A percentile compares a stretch with the other conserved stretches of the same genome.
phyloP scores from a whole-genome alignment of 2,113 vertebrate genomes.

The Gymnobelideus leadbeateri region DNA sequence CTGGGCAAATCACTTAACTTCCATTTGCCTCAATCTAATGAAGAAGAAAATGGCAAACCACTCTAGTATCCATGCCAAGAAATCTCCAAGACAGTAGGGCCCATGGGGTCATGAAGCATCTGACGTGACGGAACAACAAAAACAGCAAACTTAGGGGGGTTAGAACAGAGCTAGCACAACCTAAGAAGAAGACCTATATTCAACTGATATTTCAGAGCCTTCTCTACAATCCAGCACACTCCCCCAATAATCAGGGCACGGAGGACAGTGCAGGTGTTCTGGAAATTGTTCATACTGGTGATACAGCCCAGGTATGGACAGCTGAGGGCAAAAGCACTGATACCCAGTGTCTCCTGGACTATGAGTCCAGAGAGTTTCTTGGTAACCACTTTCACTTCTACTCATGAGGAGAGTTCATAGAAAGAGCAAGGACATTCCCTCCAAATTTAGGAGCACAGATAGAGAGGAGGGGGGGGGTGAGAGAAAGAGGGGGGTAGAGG shows the following conservation, averaged over 20 bases:
- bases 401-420: not conserved
- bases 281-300: not conserved
- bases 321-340: not conserved
- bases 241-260: not conserved
- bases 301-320: not conserved
- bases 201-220: not conserved
- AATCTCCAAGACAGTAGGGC: not conserved
- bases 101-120: not conserved
- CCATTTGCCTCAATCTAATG: not conserved
- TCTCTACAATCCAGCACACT: not conserved
- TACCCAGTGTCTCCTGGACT: not conserved
- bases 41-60: not conserved
- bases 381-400: not conserved
- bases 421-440: not conserved
- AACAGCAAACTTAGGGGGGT: not conserved
- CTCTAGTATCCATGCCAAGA: not conserved
- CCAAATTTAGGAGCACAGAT: not conserved
- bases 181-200: too few species aligned
- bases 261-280: not conserved
- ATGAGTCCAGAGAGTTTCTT: not conserved
- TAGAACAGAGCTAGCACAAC: too few species aligned
- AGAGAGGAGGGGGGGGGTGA: too few species aligned
- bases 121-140: not conserved
- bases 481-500: too few species aligned
- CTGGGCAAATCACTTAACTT: not conserved